Conservation (phyloP, 2,888 invertebrate genomes). For the Dichetophora obliterata region DNA sequence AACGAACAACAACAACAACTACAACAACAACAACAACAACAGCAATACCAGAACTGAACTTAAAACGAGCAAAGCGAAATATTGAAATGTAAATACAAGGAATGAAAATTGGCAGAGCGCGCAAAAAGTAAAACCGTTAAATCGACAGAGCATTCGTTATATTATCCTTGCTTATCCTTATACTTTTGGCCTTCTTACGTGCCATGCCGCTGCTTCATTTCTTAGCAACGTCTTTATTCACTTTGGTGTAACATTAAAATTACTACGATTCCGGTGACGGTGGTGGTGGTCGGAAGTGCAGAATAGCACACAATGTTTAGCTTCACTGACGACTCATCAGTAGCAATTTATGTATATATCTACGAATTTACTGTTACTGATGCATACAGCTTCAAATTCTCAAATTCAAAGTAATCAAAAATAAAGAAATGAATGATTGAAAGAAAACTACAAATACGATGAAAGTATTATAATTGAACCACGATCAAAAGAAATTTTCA, state of each 20-base stretch:
- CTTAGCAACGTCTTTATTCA: neutral
- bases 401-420: no score
- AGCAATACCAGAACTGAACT: neutral
- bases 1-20: neutral
- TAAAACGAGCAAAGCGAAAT: neutral
- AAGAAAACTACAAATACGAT: no score
- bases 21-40: no score
- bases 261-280: neutral
- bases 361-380: no score
- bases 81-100: neutral
- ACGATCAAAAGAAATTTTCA: no score
- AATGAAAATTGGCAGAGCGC: neutral
- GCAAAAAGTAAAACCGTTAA: conserved; percentile 11
- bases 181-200: neutral
- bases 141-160: neutral
- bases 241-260: neutral
- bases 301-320: no score
- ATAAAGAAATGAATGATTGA: no score
- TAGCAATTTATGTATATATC: neutral
- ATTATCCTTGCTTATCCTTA: neutral
- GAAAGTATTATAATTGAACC: no score
- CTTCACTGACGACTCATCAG: conserved; percentile 7
- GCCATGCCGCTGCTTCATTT: neutral
- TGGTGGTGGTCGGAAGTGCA: neutral
- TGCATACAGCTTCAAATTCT: no score